Base-by-base conservation (phyloP, 2,888 invertebrate species). In the Thecophora atra region DNA sequence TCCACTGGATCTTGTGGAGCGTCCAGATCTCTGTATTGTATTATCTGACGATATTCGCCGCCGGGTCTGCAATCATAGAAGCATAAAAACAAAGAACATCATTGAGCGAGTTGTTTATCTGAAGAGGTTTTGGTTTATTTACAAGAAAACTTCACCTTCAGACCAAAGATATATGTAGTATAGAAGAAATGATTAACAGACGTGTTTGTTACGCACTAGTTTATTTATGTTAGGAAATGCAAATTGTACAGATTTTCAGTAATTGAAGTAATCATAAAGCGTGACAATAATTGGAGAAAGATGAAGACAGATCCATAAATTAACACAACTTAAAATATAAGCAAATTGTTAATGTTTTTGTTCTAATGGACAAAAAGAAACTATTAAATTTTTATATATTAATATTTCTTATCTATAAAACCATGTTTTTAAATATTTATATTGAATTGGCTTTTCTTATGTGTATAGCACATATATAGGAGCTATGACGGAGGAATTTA, bases 21-120 rank as follows among this genome's bases (percentile, higher is more conserved):
- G 88, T 96, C 96, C 89, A 96, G 90, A 89, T 96, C 96, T 86
- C 96, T 90, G 89, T 96, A 96, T 89, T 96, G 95, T 86, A 96
- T 94, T 84, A 96, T 92, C 81, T 95, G 94, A 84, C 96, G 92
- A 89, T 92, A 94, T 86, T 95, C 95, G 79, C 91, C 90, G 84
- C 90, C 91, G 84, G 90, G 90, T 85, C 94, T 93, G 90, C 87
- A 92, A 91, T 88, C 89, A 90, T 81, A 82, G 77, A 81, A 76
- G 64, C 74, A 73, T 66, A 73, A 70, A 74, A 73, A 56, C 37
- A 69, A 68, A 52, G 26, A 51, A 26, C 37, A 64, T 60, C 44
- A 72, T 52, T 30, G 63, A 28, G n/a, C 52, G 44, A 58, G 51
- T 24, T 56, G 13, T 65, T 28, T 30, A 64, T 21, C 4, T 54